phyloP scores from a whole-genome alignment of 2,797 vertebrate species.

The Phataginus tricuspis region DNA sequence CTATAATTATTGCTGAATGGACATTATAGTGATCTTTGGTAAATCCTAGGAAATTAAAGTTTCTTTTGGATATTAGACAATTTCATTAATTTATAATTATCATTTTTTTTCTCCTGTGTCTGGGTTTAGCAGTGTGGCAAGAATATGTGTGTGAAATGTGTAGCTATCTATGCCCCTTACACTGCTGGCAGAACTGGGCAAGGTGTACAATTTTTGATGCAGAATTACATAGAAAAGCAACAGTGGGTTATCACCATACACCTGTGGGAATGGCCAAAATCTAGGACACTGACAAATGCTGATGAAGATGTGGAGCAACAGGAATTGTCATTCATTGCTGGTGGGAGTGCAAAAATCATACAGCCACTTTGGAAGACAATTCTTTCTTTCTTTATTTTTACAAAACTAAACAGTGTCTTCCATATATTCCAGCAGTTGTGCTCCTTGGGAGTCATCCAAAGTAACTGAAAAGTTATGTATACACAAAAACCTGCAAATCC shows the following conservation, averaged over 20 bases:
- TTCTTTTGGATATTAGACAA: neutral
- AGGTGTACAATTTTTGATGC: neutral
- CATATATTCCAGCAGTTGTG: neutral
- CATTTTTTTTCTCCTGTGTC: neutral
- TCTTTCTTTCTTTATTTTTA: neutral
- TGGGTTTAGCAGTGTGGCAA: neutral
- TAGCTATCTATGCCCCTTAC: neutral
- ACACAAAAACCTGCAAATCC: neutral
- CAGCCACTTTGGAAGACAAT: neutral
- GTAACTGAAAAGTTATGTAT: neutral
- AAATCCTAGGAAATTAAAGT: neutral
- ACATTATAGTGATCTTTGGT: neutral
- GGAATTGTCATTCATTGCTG: neutral
- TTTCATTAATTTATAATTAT: neutral
- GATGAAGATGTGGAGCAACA: neutral
- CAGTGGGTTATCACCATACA: neutral
- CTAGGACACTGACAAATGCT: neutral
- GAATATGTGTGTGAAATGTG: neutral
- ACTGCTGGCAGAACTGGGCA: neutral
- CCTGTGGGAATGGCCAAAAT: neutral
- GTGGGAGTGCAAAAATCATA: neutral
- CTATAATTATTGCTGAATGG: neutral
- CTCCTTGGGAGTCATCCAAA: neutral
- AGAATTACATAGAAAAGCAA: neutral
- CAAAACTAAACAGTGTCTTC: neutral